Conservation (phyloP, 2,797 vertebrate genomes). For the Coranthus polyacanthus region DNA sequence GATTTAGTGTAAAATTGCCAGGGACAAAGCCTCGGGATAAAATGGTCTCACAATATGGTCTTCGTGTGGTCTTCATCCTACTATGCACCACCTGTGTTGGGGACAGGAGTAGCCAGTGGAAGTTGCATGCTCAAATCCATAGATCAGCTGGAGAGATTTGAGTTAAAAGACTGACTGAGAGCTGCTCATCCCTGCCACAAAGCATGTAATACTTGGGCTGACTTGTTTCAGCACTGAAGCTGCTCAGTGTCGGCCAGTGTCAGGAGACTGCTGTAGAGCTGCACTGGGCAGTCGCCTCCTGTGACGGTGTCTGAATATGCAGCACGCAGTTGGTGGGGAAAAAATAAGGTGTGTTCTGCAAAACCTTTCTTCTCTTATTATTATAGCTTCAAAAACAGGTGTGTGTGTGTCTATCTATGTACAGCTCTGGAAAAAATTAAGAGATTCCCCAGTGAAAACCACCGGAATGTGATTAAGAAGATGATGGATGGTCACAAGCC, state of each 20-base stretch:
- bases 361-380: not conserved
- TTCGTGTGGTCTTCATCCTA: conserved; percentile 10
- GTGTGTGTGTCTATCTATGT: not conserved
- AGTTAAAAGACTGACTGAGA: not conserved
- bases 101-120: not conserved
- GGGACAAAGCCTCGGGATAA: conserved; percentile 38
- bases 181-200: not conserved
- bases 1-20: conserved; percentile 49
- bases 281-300: not conserved
- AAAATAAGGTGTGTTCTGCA: conserved; percentile 11
- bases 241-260: not conserved
- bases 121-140: conserved; percentile 11
- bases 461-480: too few relatives aligned
- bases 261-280: not conserved
- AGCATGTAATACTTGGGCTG: not conserved
- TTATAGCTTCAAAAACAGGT: not conserved
- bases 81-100: conserved; percentile 3
- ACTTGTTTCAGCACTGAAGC: not conserved
- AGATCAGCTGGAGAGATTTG: not conserved
- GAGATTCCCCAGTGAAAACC: too few relatives aligned
- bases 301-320: conserved; percentile 15
- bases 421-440: too few relatives aligned
- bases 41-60: conserved; percentile 10
- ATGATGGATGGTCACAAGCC: too few relatives aligned
- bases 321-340: not conserved